These are phyloP conservation scores for Barnardius zonarius DNA, from an alignment of 2,113 vertebrate species.

Conservation along the genomic window DNA sequence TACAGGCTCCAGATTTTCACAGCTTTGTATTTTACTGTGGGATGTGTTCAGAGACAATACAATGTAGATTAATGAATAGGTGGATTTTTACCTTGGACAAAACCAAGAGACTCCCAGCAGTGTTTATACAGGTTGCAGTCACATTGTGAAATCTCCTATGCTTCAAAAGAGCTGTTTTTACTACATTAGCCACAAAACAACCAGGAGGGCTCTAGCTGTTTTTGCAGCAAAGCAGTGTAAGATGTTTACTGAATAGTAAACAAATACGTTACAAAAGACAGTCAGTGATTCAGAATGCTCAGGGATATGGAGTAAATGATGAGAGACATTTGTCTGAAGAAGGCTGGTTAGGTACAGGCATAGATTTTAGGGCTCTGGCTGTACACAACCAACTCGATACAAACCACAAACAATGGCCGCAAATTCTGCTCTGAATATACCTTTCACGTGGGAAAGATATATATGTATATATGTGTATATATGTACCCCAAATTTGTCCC, in stretches of 20 bases:
- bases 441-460: neutral
- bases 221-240: neutral
- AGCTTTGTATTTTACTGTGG: neutral
- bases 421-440: neutral
- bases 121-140: neutral
- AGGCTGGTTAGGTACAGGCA: neutral
- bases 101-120: neutral
- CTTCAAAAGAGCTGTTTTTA: neutral
- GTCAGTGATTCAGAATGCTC: neutral
- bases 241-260: neutral
- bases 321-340: neutral
- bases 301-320: neutral
- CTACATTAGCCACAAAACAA: neutral
- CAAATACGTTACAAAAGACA: constrained; percentile 1
- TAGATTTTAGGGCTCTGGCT: neutral
- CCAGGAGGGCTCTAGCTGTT: neutral
- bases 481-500: neutral
- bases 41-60: neutral
- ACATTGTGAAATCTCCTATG: neutral
- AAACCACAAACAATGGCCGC: neutral
- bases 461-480: neutral
- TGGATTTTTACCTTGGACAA: neutral
- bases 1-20: neutral
- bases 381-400: neutral
- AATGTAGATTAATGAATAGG: neutral